Evolutionary conservation across 1,140 invertebrate genomes (phyloP).

Genomic region (Neocloeon triangulifer): DNA sequence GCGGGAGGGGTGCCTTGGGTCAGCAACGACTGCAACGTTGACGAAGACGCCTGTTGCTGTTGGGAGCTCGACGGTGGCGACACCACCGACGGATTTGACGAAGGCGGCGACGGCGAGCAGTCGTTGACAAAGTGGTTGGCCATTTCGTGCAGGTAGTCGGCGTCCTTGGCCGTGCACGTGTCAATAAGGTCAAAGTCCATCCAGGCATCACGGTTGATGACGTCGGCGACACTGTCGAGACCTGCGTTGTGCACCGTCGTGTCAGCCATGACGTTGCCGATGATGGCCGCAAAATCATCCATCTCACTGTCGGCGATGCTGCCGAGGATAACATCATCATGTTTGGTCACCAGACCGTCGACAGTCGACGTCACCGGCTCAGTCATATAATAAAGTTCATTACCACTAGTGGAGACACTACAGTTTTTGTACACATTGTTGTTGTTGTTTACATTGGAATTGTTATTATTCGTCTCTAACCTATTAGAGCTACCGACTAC

Average conservation of each 20-base stretch:
- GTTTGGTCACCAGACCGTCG: constrained; percentile 15
- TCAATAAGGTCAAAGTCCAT: constrained; percentile 61
- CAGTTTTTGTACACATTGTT: constrained; percentile 16
- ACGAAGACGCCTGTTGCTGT: constrained; percentile 14
- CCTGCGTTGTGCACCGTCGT: constrained; percentile 42
- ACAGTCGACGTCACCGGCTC: constrained; percentile 17
- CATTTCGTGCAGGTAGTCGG: constrained; percentile 13
- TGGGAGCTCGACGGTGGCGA: constrained; percentile 3
- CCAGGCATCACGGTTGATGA: constrained; percentile 32
- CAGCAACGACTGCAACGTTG: constrained; percentile 43
- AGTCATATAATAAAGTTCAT: no score
- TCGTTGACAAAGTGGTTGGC: neutral
- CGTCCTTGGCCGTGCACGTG: constrained; percentile 24
- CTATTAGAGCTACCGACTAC: constrained; percentile 3
- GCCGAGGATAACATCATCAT: constrained; percentile 24
- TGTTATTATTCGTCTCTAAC: constrained; percentile 31
- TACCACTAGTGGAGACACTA: constrained; percentile 8
- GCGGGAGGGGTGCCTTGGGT: constrained; percentile 16
- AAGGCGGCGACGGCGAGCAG: neutral
- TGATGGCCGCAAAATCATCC: constrained; percentile 69
- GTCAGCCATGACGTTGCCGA: constrained; percentile 72
- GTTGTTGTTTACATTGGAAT: constrained; percentile 16
- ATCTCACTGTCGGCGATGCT: constrained; percentile 30
- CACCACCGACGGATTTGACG: neutral
- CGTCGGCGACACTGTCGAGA: constrained; percentile 17